Evolutionary conservation across 1,140 invertebrate genomes (phyloP), one percentile per base, ranked within the genome.

Genomic region (Calephelis virginiensis): DNA sequence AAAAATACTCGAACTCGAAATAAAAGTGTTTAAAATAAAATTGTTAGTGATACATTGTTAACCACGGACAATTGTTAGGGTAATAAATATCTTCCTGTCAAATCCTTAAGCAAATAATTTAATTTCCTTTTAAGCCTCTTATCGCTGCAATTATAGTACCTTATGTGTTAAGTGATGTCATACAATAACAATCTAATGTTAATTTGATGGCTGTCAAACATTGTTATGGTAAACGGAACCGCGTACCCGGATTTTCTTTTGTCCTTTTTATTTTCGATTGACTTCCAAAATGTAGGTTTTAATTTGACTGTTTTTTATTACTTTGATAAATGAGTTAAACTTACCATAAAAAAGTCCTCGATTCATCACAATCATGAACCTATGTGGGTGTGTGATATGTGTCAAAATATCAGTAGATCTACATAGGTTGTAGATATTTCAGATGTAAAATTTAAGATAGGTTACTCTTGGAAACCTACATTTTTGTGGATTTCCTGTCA

Each of bases 161-260:
- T 46, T 40, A 78, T 64, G 75, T 82, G 78, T 71, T 77, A 80
- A 78, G 71, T 79, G 81, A 72, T 76, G 76, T 82, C 82, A 80
- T 74, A 68, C 72, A 77, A 80, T 83, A 74, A 78, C 84, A 80
- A 78, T 75, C 67, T 62, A 37, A 82, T 82, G 84, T 82, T 86
- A 86, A 89, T 86, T 86, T 77, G 74, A 86, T 73, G 56, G 69
- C 79, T 84, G 75, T 81, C 75, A 76, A 79, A 80, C 68, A 74
- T 65, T 59, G 45, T 62, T 10, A 12, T 61, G 63, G 70, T 63
- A 56, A 67, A 53, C 63, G 43, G 49, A 50, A 59, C 50, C 40
- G 48, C 61, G 56, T 68, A 68, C 63, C 59, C 63, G 12, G 40
- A 63, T 64, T 53, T 50, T 63, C 49, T 66, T 49, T 61, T 66